phyloP scores from a whole-genome alignment of 1,140 invertebrate genomes.

The Trichogramma pretiosum region DNA sequence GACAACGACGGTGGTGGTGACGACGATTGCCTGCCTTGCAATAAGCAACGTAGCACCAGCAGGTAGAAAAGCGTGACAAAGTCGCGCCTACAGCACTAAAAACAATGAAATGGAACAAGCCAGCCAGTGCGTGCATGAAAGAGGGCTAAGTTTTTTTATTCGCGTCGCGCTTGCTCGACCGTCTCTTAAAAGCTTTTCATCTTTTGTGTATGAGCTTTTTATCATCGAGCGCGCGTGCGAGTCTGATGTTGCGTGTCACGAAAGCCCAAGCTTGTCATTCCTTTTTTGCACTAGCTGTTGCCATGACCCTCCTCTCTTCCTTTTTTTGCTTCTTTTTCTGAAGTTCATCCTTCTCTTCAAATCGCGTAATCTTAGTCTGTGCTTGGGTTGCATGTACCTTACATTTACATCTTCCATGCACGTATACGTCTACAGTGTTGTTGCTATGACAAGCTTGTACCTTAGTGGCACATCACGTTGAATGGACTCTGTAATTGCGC shows the following conservation, averaged over 20 bases:
- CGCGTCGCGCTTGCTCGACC: constrained; percentile 21
- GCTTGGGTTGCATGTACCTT: no score
- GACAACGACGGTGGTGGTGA: no score
- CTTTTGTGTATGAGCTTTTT: constrained; percentile 42
- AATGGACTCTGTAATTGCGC: constrained; percentile 45
- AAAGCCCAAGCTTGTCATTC: constrained; percentile 17
- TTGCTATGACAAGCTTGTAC: no score
- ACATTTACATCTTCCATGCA: constrained; percentile 18
- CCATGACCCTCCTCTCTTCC: constrained; percentile 7
- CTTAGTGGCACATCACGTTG: constrained; percentile 38
- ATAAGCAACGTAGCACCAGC: background rate
- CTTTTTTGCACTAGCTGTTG: constrained; percentile 15
- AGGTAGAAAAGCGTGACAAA: constrained; percentile 7
- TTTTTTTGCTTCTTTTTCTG: constrained; percentile 17
- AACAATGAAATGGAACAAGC: constrained; percentile 31
- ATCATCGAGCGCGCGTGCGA: constrained; percentile 27
- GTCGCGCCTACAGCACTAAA: constrained; percentile 21
- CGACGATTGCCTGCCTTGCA: background rate
- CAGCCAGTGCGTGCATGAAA: no score
- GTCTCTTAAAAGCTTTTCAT: constrained; percentile 42
- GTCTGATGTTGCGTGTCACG: constrained; percentile 23
- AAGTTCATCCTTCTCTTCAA: background rate
- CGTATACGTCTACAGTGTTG: constrained; percentile 29
- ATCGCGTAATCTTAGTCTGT: no score
- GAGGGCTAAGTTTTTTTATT: no score